phyloP scores from a whole-genome alignment of 2,113 vertebrate species.

The Bettongia penicillata region DNA sequence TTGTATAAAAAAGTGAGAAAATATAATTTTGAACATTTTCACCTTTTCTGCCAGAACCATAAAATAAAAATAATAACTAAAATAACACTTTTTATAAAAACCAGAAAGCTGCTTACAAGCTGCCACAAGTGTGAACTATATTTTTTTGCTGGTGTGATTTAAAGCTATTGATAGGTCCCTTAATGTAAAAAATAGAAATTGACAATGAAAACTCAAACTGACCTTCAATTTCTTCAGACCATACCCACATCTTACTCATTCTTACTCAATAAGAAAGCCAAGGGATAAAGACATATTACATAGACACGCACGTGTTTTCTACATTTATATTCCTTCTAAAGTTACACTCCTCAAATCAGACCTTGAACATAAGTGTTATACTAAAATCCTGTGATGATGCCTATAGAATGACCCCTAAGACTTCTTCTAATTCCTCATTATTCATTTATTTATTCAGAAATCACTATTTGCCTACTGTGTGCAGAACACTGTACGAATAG shows the following conservation, averaged over 20 bases:
- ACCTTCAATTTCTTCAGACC: background rate
- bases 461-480: constrained; percentile 25
- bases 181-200: constrained; percentile 40
- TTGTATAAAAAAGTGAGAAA: constrained; percentile 45
- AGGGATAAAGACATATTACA: background rate
- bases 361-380: constrained; percentile 13
- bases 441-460: constrained; percentile 20
- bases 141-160: constrained; percentile 13
- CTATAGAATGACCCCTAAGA: constrained; percentile 11
- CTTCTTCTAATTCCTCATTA: constrained; percentile 12
- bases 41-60: constrained; percentile 15
- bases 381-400: constrained; percentile 22
- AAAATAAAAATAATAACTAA: constrained; percentile 27
- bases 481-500: background rate
- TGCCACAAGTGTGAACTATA: constrained; percentile 11
- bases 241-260: background rate
- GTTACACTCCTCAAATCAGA: background rate
- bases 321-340: constrained; percentile 42
- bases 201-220: constrained; percentile 41
- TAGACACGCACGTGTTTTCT: constrained; percentile 33
- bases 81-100: constrained; percentile 40
- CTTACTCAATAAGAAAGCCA: constrained; percentile 2
- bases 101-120: constrained; percentile 54
- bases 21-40: constrained; percentile 37
- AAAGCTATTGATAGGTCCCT: constrained; percentile 7